Percentiles rank a stretch among this genome's conserved stretches.
These are phyloP conservation scores for Tupiocoris notatus DNA, from an alignment of 2,888 invertebrate species.

Conservation along the genomic window DNA sequence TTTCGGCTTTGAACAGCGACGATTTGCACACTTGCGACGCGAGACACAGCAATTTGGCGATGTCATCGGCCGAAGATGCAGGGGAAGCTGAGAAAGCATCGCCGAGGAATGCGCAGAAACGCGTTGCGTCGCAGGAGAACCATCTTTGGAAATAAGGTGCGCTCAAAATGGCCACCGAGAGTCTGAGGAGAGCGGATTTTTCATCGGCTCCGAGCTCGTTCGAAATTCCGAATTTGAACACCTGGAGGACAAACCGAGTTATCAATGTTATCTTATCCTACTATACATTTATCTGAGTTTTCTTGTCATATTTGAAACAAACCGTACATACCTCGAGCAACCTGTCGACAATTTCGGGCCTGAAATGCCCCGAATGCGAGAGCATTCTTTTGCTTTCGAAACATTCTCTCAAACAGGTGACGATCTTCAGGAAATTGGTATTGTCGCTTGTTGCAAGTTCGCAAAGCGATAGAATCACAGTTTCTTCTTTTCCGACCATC, in stretches of 20 bases:
- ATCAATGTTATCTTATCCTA: too few relatives aligned
- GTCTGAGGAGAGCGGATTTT: not conserved
- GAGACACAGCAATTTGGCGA: conserved; percentile 30
- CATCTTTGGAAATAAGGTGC: conserved; percentile 42
- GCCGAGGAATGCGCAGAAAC: conserved; percentile 20
- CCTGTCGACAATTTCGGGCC: conserved; percentile 25
- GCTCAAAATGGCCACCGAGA: conserved; percentile 30
- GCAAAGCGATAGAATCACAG: conserved; percentile 21
- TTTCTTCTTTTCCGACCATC: conserved; percentile 45
- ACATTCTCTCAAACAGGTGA: conserved; percentile 25
- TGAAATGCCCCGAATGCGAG: conserved; percentile 35
- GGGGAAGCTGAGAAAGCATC: conserved; percentile 5
- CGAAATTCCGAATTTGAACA: not conserved
- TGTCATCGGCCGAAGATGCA: not conserved
- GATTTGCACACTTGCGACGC: conserved; percentile 20
- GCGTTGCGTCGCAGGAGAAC: conserved; percentile 40
- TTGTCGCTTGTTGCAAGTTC: not conserved
- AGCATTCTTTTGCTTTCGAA: conserved; percentile 31
- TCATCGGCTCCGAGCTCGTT: not conserved
- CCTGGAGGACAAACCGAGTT: too few relatives aligned
- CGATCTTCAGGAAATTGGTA: not conserved
- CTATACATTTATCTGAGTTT: too few relatives aligned
- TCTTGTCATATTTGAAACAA: too few relatives aligned
- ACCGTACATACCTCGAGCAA: conserved; percentile 32
- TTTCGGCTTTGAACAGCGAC: conserved; percentile 40